These are phyloP conservation scores for Hydrolagus colliei DNA, from an alignment of 2,797 vertebrate genomes.

Conservation along the genomic window DNA sequence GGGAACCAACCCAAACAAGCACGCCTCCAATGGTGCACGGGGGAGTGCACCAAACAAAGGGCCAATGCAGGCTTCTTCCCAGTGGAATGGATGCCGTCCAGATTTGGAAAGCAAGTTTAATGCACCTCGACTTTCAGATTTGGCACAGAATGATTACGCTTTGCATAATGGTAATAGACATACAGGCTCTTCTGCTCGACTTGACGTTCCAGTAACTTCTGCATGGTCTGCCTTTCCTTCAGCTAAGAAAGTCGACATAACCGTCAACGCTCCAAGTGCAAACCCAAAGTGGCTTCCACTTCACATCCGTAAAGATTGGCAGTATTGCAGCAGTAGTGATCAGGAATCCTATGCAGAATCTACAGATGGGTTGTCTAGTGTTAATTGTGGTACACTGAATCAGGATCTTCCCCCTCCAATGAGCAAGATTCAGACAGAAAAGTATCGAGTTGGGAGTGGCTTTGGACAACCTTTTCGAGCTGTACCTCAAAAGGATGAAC, in stretches of 20 bases:
- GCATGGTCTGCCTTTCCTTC: slow-evolving; percentile 60
- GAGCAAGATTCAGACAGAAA: slow-evolving; percentile 93
- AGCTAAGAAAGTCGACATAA: slow-evolving; percentile 58
- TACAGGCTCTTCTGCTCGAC: slow-evolving; percentile 56
- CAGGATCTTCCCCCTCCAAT: slow-evolving; percentile 80
- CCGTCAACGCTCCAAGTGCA: slow-evolving; percentile 49
- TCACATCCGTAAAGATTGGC: slow-evolving; percentile 85
- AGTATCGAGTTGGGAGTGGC: slow-evolving; percentile 76
- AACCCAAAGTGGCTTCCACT: slow-evolving; percentile 85
- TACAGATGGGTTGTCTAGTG: slow-evolving; percentile 91
- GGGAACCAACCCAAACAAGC: slow-evolving; percentile 68
- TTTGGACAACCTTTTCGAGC: slow-evolving; percentile 61
- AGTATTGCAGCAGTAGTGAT: slow-evolving; percentile 77
- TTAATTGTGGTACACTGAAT: slow-evolving; percentile 79
- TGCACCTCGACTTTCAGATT: slow-evolving; percentile 52
- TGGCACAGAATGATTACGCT: slow-evolving; percentile 64
- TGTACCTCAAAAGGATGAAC: slow-evolving; percentile 72
- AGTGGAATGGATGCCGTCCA: slow-evolving; percentile 72
- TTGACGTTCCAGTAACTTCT: slow-evolving; percentile 61
- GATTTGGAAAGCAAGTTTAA: slow-evolving; percentile 59
- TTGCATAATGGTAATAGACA: slow-evolving; percentile 59
- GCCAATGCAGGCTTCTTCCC: slow-evolving; percentile 44
- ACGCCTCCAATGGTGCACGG: slow-evolving; percentile 66
- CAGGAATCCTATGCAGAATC: slow-evolving; percentile 96
- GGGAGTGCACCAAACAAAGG: slow-evolving; percentile 57